These are phyloP conservation scores for Oegoconia quadripuncta DNA, from an alignment of 2,888 invertebrate genomes.

Conservation along the genomic window DNA sequence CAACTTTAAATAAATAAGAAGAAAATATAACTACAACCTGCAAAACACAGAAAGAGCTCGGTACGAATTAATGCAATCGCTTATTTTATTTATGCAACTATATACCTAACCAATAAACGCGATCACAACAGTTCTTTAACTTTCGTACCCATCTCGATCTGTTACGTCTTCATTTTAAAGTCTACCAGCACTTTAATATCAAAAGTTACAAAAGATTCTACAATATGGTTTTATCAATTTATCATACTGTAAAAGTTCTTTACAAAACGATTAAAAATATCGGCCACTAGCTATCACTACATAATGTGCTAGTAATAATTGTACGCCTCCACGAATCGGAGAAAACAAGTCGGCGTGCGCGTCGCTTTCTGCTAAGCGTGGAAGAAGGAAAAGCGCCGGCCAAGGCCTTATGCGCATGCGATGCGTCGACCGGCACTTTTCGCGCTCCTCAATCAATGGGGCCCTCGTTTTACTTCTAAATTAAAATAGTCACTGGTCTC, in stretches of 20 bases:
- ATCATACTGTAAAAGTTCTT: slow-evolving; percentile 65
- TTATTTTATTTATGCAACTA: slow-evolving; percentile 38
- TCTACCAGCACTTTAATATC: slow-evolving; percentile 76
- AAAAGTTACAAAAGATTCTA: slow-evolving; percentile 76
- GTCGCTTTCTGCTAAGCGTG: slow-evolving; percentile 71
- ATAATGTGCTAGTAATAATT: slow-evolving; percentile 62
- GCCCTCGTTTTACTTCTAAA: slow-evolving; percentile 69
- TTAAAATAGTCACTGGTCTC: slow-evolving; percentile 78
- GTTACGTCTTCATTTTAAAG: slow-evolving; percentile 41
- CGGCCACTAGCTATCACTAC: slow-evolving; percentile 53
- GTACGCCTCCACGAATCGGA: slow-evolving; percentile 55
- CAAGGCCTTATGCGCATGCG: slow-evolving; percentile 40
- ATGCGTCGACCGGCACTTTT: slow-evolving; percentile 62
- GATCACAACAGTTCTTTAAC: slow-evolving; percentile 57
- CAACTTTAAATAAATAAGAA: slow-evolving; percentile 76
- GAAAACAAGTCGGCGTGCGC: slow-evolving; percentile 60
- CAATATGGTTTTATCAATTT: slow-evolving; percentile 56
- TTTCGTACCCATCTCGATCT: slow-evolving; percentile 73
- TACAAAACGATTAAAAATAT: slow-evolving; percentile 62
- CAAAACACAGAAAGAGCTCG: slow-evolving; percentile 58
- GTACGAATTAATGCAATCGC: slow-evolving; percentile 73
- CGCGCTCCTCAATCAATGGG: slow-evolving; percentile 31
- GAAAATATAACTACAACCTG: slow-evolving; percentile 73
- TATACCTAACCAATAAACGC: slow-evolving; percentile 36
- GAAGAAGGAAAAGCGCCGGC: slow-evolving; percentile 58